A percentile compares a stretch with the other conserved stretches of the same genome.
phyloP scores from a whole-genome alignment of 2,113 vertebrate genomes.

The Clinocottus analis region DNA sequence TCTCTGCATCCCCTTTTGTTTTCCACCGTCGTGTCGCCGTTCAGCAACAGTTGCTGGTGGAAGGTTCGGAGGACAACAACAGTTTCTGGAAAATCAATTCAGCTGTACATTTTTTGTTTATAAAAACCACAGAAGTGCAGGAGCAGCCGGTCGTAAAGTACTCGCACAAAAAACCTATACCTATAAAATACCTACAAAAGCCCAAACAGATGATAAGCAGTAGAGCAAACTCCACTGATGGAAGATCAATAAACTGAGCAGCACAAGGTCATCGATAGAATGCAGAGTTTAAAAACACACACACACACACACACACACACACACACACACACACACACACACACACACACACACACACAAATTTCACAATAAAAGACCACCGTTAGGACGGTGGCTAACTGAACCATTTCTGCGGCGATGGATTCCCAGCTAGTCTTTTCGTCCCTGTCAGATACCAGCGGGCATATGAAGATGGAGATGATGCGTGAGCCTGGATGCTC shows the following conservation, averaged over 20 bases:
- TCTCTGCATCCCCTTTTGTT: conserved; percentile 52
- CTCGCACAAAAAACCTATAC: neutral
- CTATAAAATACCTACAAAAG: neutral
- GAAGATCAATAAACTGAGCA: neutral
- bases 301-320: neutral
- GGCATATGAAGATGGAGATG: conserved; percentile 51
- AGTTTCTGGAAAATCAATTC: conserved; percentile 62
- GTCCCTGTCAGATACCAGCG: conserved; percentile 27
- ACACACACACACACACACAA: neutral
- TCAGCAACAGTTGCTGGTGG: conserved; percentile 59
- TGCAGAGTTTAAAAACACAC: conserved; percentile 3
- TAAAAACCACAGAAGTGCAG: neutral
- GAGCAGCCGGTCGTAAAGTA: neutral
- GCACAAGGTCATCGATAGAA: neutral
- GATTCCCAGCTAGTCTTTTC: conserved; percentile 16
- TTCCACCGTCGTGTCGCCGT: conserved; percentile 44
- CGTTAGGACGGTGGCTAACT: neutral
- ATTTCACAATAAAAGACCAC: conserved; percentile 31
- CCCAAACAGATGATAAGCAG: neutral
- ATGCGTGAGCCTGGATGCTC: conserved; percentile 39
- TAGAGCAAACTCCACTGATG: neutral
- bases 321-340: neutral
- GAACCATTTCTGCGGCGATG: conserved; percentile 2
- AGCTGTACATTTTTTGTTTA: neutral
- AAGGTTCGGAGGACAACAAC: conserved; percentile 71